Evolutionary conservation across 2,113 vertebrate genomes (phyloP), one percentile per base, ranked within the genome.

Genomic region (Notarius quadriscutis): DNA sequence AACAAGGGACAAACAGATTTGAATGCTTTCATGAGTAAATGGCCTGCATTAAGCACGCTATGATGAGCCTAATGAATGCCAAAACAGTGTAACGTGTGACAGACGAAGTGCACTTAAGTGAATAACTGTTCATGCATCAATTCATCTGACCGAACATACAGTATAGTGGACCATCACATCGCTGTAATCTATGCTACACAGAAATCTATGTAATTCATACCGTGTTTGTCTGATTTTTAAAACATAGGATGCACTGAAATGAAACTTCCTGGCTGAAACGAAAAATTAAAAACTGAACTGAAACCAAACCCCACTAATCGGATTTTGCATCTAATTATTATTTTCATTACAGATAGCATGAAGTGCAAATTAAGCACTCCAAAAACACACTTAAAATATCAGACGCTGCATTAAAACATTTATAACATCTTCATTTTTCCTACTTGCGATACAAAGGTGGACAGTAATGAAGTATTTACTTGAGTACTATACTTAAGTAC

Each of bases 11-110:
- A 74, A 71, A 65, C 63, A 71, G 77, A 86, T 71, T 41, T 48
- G 62, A 86, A 69, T 77, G 50, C 20, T 27, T 80, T 81, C 51
- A 80, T 30, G 12, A 86, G 62, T 69, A 81, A 67, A 57, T 71
- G 48, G 62, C 62, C 51, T 80, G 75, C 84, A 67, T 55, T 80
- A 14, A 80, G 75, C 48, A 53, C 30, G 48, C 20, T 20, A n/a
- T 41, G 63, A 71, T 69, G 18, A 81, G 77, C 30, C 50, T 51
- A 55, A 8, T 81, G 30, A 81, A 81, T 81, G 7, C 5, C 34
- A 34, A 86, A 86, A 55, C 63, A 25, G 77, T 7, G 8, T 81
- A 48, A 81, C 55, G 62, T 58, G 63, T 81, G 51, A 81, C 20
- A 53, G 6, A 41, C 79, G 27, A 71, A 81, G 77, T 58, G 62